Evolutionary conservation across 2,797 vertebrate species (phyloP), one percentile per base, ranked within the genome.

Genomic region (Tenualosa ilisha): DNA sequence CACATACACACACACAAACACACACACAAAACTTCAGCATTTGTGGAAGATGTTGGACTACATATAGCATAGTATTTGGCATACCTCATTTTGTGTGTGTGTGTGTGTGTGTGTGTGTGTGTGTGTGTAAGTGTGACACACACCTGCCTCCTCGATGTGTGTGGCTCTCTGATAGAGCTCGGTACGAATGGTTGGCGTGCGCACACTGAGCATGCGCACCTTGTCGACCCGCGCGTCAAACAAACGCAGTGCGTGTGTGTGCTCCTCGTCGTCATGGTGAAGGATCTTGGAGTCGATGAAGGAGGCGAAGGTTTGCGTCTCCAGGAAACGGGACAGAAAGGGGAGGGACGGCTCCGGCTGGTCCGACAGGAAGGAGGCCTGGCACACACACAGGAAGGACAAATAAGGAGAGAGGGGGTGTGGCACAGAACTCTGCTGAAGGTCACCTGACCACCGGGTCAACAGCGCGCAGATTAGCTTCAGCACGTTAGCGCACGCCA

Each of bases 91-190:
- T 31, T 31, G 31, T 31, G 31, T 31, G 31, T 31, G 22, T n/a
- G 56, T 61, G 56, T 61, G 56, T 61, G 56, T 61, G 56, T 61
- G 56, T n/a, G 56, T 61, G 56, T 61, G 56, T 61, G 56, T 61
- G 56, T 61, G 56, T 61, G 56, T n/a, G 56, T n/a, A 7, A 6
- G 24, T 50, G 81, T 68, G 12, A 43, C 56, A 8, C 91, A 95
- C 90, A 99, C 98, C 98, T 88, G 98, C 95, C 91, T 99, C 98
- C 86, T 98, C 97, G 31, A 98, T 97, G 89, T 97, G 97, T 83
- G 97, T 97, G 89, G 98, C 99, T 89, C 97, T 98, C 92, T 99
- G 98, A 93, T 99, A 99, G 98, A 99, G 98, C 31, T 98, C 99
- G 24, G 98, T 99, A 82, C 98, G 96, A 81, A 99, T 95, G 0